These are phyloP conservation scores for Crepidodera aurea DNA, from an alignment of 2,888 invertebrate species.

Conservation along the genomic window DNA sequence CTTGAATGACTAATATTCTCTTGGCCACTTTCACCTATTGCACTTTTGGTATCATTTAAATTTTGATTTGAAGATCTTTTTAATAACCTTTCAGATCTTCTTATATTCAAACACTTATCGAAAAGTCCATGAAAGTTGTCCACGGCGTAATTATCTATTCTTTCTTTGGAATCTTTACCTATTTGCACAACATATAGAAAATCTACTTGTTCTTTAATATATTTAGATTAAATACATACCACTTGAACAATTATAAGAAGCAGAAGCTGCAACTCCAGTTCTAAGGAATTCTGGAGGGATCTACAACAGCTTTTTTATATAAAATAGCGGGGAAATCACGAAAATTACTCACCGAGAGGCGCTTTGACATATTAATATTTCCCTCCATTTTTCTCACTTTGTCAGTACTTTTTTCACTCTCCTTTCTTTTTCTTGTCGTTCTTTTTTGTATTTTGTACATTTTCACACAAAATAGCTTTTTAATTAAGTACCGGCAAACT, in stretches of 20 bases:
- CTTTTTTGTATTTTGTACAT: conserved; percentile 29
- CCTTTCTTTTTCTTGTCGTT: conserved; percentile 24
- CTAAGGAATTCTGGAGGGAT: conserved; percentile 39
- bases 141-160: conserved; percentile 29
- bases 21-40: not conserved
- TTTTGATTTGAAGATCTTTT: conserved; percentile 26
- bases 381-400: conserved; percentile 38
- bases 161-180: conserved; percentile 23
- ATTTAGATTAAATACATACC: conserved; percentile 30
- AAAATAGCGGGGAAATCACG: not conserved
- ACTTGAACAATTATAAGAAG: conserved; percentile 26
- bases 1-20: not conserved
- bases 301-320: conserved; percentile 28
- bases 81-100: conserved; percentile 42
- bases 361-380: conserved; percentile 41
- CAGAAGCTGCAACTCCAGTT: conserved; percentile 35
- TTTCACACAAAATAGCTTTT: not conserved
- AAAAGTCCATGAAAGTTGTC: conserved; percentile 43
- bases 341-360: conserved; percentile 36
- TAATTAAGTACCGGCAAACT: not conserved
- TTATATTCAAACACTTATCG: conserved; percentile 29
- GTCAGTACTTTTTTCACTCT: conserved; percentile 26
- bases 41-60: not conserved
- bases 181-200: conserved; percentile 9
- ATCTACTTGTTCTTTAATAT: not conserved